Base-by-base conservation (phyloP, 2,888 invertebrate species). In the Coelopa pilipes region DNA sequence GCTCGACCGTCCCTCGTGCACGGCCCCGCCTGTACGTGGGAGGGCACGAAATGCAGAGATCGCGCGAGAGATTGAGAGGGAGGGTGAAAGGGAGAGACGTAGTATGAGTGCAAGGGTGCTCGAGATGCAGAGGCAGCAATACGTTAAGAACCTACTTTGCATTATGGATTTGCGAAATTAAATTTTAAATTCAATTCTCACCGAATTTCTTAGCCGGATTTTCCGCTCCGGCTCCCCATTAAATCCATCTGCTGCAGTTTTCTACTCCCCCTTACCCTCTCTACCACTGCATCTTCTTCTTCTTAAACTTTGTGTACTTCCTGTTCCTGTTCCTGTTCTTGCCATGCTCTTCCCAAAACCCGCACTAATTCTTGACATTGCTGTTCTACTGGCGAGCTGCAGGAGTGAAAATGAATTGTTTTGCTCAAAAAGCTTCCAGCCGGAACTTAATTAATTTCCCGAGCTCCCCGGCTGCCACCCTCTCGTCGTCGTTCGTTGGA, bases 181-280 rank as follows among this genome's bases (percentile, higher is more conserved):
- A 63, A 72, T 72, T 74, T 74, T 57, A 74, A 71, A 71, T 74
- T 71, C 67, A 70, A 70, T 73, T 59, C 55, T 45, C 65, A n/a
- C 21, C 12, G 49, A 62, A 71, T 65, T 55, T 57, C 53, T 72
- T 24, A 34, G 21, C 21, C n/a, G 50, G 66, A 50, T 50, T 67
- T 49, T 53, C 21, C 24, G 34, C 4, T 34, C 34, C 34, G 7
- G 34, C 34, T n/a, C n/a, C 34, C 34, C 34, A 34, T 34, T 34
- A 34, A 34, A 2, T 67, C 21, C 60, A 62, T 34, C 45, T 71
- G 17, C 34, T 65, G n/a, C 46, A 55, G 45, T 19, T 53, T 55
- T 50, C 45, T 45, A 10, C 13, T 53, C n/a, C 5, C 49, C 13
- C 34, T 24, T 53, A 24, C 5, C 49, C 13, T 9, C 13, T 57